Evolutionary conservation across 2,113 vertebrate genomes (phyloP), one percentile per base, ranked within the genome.

Genomic region (Corythoichthys haematopterus): DNA sequence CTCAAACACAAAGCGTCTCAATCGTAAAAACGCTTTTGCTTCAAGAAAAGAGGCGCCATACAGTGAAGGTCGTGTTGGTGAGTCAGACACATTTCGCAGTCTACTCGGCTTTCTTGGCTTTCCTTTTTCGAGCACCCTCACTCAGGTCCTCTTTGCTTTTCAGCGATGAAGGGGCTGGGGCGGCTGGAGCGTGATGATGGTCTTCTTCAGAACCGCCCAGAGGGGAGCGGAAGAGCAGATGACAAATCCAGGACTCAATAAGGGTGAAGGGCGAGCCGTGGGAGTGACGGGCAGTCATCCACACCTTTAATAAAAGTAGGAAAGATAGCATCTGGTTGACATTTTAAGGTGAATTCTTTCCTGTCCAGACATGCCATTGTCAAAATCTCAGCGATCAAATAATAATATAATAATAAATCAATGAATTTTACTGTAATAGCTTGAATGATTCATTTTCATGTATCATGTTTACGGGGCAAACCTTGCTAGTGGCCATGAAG

Each of bases 401-500:
- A 9, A n/a, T n/a, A n/a, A n/a, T n/a, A n/a, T n/a, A n/a, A n/a
- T n/a, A n/a, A n/a, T n/a, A n/a, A n/a, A n/a, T 15, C n/a, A 28
- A 9, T n/a, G 1, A 53, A 10, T 53, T n/a, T 1, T 47, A 14
- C 46, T 4, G 10, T 50, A 50, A 50, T 28, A 55, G 28, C 5
- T 10, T 12, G 1, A 33, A 55, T 33, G 10, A 35, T 55, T 7
- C 8, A 12, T 12, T 55, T 33, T 2, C 3, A 55, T 55, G 52
- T 55, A 20, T 53, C 7, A 3, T 1, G 9, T 47, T 47, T 13
- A 5, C 7, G 9, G 51, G 3, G 2, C 55, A 36, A 8, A 97
- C 96, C 94, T 99, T 99, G 79, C 90, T 93, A 35, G 93, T 90
- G 46, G 92, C 94, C 96, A 99, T 98, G 86, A 99, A 98, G 77